Base-by-base conservation (phyloP, 2,113 vertebrate genomes). In the Anser cygnoides region DNA sequence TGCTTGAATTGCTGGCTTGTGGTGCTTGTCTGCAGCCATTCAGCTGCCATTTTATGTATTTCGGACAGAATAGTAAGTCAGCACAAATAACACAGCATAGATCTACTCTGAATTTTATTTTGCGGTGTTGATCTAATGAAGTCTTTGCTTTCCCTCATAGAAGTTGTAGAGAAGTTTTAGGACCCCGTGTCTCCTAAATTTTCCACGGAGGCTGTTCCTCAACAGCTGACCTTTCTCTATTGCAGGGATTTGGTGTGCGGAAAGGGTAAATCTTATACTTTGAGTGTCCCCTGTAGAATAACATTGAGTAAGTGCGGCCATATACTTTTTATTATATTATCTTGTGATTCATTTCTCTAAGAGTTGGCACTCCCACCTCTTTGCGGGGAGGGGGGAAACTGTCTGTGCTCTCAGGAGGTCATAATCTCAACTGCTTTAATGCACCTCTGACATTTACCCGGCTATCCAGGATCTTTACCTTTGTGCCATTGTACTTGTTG, bases 21-120 rank as follows among this genome's bases (percentile, higher is more conserved):
- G 94, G 82, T 96, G 97, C 97, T 98, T 91, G 93, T 93, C 87
- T 86, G 72, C 92, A 96, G 93, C 41, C 54, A 95, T 96, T 97
- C 97, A 97, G 95, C 95, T 97, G 95, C 16, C 37, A 92, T 96
- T 97, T 98, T 97, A 96, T 87, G 55, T 97, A 95, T 87, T 94
- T 88, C 59, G 71, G 68, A 23, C 41, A 81, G 90, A 82, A 83
- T 67, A 73, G 71, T 85, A 74, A 83, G 82, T 77, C 11, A 3
- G 22, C 15, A 43, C 33, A 94, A 92, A 50, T 58, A 66, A 50
- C 46, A 11, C 35, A 15, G 29, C 14, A 6, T 65, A 68, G 67
- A 62, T 61, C 22, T 57, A 33, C 44, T 31, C 23, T 9, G 37
- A 66, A 41, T 77, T 71, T 78, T 63, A 37, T 70, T 82, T 89